Conservation (phyloP, 2,888 invertebrate genomes). For the Drosophila setosimentum region DNA sequence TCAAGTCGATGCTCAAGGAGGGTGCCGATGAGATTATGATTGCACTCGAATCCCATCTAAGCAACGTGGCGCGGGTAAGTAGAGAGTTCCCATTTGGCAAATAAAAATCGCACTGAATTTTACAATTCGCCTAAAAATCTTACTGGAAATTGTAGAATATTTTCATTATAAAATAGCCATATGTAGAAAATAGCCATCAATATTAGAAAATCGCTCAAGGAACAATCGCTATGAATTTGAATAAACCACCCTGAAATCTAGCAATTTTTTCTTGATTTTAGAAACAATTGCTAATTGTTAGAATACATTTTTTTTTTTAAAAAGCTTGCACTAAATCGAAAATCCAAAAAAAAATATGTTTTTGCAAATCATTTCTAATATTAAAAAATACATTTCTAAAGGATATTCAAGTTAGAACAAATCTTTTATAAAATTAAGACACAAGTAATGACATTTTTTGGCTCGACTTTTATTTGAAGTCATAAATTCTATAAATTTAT, state of each 20-base stretch:
- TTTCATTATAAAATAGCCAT: neutral
- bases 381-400: neutral
- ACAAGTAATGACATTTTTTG: neutral
- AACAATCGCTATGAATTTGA: neutral
- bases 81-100: neutral
- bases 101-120: neutral
- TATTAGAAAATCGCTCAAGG: neutral
- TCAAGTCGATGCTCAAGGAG: slow-evolving; percentile 72
- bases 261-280: too few relatives aligned
- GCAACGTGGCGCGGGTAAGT: slow-evolving; percentile 79
- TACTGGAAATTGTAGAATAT: neutral
- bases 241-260: neutral
- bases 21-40: slow-evolving; percentile 87
- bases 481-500: neutral
- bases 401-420: too few relatives aligned
- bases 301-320: too few relatives aligned
- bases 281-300: neutral
- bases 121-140: neutral
- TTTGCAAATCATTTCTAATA: neutral
- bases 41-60: slow-evolving; percentile 86
- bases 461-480: neutral
- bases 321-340: too few relatives aligned
- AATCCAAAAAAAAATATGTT: too few relatives aligned
- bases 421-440: neutral
- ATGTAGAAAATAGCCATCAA: neutral